These are phyloP conservation scores for Cephalopterus ornatus DNA, from an alignment of 2,113 vertebrate genomes.

Conservation along the genomic window DNA sequence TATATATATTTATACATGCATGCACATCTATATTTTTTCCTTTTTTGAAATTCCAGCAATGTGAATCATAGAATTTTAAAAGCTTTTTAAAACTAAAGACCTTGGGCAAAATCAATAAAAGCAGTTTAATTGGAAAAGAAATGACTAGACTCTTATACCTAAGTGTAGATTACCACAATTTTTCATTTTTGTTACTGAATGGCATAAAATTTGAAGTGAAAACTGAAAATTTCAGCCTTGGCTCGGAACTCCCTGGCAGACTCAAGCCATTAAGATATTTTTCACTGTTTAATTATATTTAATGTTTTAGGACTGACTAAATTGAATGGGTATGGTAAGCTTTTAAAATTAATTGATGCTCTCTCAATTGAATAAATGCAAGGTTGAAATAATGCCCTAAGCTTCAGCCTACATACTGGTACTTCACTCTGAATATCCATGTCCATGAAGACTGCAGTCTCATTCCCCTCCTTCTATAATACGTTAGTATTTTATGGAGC, in stretches of 20 bases:
- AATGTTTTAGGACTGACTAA: constrained; percentile 26
- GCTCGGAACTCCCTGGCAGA: background rate
- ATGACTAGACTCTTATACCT: background rate
- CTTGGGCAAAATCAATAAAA: background rate
- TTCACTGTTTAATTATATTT: constrained; percentile 28
- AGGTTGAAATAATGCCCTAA: background rate
- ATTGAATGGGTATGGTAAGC: constrained; percentile 5
- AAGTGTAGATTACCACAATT: background rate
- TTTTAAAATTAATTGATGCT: constrained; percentile 28
- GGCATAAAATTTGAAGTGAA: background rate
- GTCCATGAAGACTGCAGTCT: background rate
- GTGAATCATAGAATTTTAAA: background rate
- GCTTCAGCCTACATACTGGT: background rate
- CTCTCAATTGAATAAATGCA: constrained; percentile 8
- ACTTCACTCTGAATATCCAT: background rate
- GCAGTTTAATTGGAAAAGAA: background rate
- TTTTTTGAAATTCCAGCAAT: background rate
- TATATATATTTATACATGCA: background rate
- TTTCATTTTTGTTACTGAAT: background rate
- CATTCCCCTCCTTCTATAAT: background rate
- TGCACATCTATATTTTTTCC: background rate
- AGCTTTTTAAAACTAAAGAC: background rate
- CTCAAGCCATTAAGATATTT: background rate
- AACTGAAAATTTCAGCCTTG: constrained; percentile 1
- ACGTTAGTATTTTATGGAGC: constrained; percentile 32